Conservation (phyloP, 2,888 invertebrate species). For the Sthenelais limicola region DNA sequence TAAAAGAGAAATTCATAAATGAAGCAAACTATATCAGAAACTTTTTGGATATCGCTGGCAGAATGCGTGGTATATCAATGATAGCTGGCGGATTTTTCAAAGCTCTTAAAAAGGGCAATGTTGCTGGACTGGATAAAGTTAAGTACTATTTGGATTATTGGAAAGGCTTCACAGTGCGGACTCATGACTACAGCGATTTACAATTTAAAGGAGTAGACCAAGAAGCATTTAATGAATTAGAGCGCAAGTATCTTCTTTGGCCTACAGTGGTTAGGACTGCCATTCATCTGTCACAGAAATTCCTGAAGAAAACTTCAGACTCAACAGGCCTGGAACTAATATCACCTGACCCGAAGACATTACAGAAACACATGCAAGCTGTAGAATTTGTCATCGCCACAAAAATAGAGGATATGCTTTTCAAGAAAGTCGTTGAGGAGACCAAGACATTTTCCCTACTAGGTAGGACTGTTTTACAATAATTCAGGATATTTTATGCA, state of each 20-base stretch:
- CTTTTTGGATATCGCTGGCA: slow-evolving; percentile 49
- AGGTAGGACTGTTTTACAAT: slow-evolving; percentile 23
- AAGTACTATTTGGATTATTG: slow-evolving; percentile 52
- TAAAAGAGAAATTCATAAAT: slow-evolving; percentile 25
- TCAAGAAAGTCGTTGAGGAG: slow-evolving; percentile 44
- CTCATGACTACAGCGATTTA: slow-evolving; percentile 50
- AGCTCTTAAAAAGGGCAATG: slow-evolving; percentile 52
- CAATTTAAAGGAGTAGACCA: slow-evolving; percentile 47
- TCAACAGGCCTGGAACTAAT: slow-evolving; percentile 47
- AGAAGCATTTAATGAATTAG: slow-evolving; percentile 45
- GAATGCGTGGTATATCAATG: slow-evolving; percentile 49
- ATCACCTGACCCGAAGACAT: slow-evolving; percentile 40
- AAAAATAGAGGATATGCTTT: slow-evolving; percentile 50
- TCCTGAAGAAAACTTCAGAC: slow-evolving; percentile 49
- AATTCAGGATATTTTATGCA: no score
- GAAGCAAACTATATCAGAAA: slow-evolving; percentile 46
- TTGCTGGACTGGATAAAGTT: slow-evolving; percentile 48
- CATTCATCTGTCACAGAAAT: slow-evolving; percentile 49
- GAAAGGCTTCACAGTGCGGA: slow-evolving; percentile 51
- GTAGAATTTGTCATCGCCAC: slow-evolving; percentile 52
- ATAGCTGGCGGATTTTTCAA: slow-evolving; percentile 52
- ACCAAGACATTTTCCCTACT: slow-evolving; percentile 35
- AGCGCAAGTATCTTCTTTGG: slow-evolving; percentile 50
- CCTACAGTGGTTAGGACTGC: slow-evolving; percentile 48
- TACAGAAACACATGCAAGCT: slow-evolving; percentile 52